Evolutionary conservation across 2,113 vertebrate species (phyloP).

Genomic region (Bettongia penicillata): DNA sequence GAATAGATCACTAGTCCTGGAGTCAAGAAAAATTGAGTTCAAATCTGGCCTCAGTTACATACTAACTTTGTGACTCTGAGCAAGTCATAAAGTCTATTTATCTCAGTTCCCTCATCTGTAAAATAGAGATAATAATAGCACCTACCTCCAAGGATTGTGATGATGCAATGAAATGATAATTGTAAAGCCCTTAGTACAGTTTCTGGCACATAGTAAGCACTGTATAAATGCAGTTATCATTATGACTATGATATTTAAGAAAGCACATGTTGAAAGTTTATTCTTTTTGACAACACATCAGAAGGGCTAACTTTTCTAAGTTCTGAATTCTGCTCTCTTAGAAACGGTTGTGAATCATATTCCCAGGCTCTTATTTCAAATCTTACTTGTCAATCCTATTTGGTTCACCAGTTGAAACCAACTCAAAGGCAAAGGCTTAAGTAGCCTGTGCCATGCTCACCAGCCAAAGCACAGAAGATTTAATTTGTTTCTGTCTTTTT

Average conservation of each 20-base stretch:
- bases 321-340: conserved; percentile 3
- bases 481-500: conserved; percentile 53
- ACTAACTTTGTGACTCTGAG: not conserved
- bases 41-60: not conserved
- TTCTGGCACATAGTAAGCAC: not conserved
- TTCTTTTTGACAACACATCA: not conserved
- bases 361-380: conserved; percentile 2
- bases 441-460: conserved; percentile 43
- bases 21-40: not conserved
- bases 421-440: conserved; percentile 5
- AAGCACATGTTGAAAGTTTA: not conserved
- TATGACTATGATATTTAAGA: not conserved
- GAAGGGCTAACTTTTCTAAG: conserved; percentile 10
- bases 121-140: not conserved
- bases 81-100: not conserved
- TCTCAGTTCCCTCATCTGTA: not conserved
- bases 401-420: conserved; percentile 19
- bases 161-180: not conserved
- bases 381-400: not conserved
- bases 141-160: not conserved
- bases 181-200: not conserved
- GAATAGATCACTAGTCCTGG: not conserved
- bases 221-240: not conserved
- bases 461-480: conserved; percentile 25
- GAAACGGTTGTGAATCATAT: conserved; percentile 8